Evolutionary conservation across 2,888 invertebrate species (phyloP).

Genomic region (Bellardia bayeri): DNA sequence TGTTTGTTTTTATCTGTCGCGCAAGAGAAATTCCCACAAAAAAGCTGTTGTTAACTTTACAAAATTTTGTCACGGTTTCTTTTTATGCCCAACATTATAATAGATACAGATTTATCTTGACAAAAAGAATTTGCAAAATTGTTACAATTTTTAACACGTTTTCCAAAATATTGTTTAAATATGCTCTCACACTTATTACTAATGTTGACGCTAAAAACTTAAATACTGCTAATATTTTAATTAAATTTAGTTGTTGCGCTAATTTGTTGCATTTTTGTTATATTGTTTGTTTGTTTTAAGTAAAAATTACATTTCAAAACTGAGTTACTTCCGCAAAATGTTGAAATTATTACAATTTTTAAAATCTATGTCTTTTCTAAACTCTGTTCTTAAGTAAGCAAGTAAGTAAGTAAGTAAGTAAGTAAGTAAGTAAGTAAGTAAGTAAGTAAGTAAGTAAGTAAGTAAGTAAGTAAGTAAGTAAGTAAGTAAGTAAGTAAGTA

Average conservation of each 20-base stretch:
- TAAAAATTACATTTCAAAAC: too few relatives aligned
- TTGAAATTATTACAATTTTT: too few relatives aligned
- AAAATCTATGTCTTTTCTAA: too few relatives aligned
- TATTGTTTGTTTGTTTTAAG: too few relatives aligned
- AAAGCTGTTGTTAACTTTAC: slow-evolving; percentile 1
- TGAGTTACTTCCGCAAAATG: too few relatives aligned
- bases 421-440: too few relatives aligned
- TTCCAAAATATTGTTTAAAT: slow-evolving; percentile 28
- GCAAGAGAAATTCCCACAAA: slow-evolving; percentile 64
- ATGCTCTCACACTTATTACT: neutral
- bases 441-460: too few relatives aligned
- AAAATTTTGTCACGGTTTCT: slow-evolving; percentile 43
- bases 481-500: too few relatives aligned
- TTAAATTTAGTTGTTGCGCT: neutral
- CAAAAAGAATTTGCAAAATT: slow-evolving; percentile 27
- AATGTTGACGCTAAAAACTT: neutral
- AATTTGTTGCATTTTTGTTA: too few relatives aligned
- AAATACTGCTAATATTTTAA: neutral
- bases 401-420: too few relatives aligned
- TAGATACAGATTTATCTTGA: slow-evolving; percentile 56
- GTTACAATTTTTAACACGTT: slow-evolving; percentile 40
- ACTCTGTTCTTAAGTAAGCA: too few relatives aligned
- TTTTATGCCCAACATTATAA: neutral
- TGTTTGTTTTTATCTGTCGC: neutral
- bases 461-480: too few relatives aligned